Percentiles rank a stretch among this genome's conserved stretches.
phyloP scores from a whole-genome alignment of 2,888 invertebrate genomes.

The Lasioglossum zephyrum region DNA sequence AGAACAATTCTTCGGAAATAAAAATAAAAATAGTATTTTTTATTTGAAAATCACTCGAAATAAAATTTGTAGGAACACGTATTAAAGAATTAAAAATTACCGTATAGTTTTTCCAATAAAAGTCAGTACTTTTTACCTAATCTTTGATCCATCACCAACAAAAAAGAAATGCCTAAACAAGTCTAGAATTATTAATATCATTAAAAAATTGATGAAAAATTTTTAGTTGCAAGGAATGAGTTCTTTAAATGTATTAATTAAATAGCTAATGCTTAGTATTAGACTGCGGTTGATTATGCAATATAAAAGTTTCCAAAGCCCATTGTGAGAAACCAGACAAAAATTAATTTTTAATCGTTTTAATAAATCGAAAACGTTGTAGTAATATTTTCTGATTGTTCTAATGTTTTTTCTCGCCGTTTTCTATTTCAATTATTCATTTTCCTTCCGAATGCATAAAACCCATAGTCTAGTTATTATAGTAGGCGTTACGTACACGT shows the following conservation, averaged over 20 bases:
- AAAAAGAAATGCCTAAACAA: neutral
- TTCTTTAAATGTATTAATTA: neutral
- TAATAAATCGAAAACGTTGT: neutral
- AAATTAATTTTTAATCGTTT: neutral
- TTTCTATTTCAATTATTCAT: neutral
- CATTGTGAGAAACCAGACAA: neutral
- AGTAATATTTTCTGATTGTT: neutral
- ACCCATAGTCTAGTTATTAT: neutral
- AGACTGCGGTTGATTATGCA: neutral
- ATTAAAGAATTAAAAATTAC: too few relatives aligned
- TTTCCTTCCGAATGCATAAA: neutral
- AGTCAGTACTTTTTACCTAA: neutral
- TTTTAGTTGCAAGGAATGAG: neutral
- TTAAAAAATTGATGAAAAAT: neutral
- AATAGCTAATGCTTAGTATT: neutral
- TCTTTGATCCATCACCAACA: neutral
- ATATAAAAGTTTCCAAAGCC: neutral
- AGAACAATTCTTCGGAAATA: too few relatives aligned
- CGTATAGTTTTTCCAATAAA: neutral
- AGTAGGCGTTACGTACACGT: neutral
- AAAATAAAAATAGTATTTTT: too few relatives aligned
- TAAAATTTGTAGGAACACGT: too few relatives aligned
- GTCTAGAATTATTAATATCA: neutral
- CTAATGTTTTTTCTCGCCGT: neutral
- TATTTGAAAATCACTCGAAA: too few relatives aligned